Evolutionary conservation across 2,113 vertebrate genomes (phyloP).

Genomic region (Salvelinus sp.): DNA sequence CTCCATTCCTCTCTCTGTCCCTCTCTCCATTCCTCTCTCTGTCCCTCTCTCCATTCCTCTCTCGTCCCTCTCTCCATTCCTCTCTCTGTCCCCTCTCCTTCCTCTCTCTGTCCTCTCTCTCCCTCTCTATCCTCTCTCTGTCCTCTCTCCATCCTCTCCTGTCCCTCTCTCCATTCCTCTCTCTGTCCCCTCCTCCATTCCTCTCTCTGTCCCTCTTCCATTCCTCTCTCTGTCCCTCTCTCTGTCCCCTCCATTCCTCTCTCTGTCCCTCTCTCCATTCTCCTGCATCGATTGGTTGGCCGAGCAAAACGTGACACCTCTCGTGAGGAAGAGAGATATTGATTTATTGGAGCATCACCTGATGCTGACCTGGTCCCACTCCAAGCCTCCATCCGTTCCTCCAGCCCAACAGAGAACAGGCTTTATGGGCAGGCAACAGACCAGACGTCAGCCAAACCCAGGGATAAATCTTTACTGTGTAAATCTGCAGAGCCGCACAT

Average conservation of each 20-base stretch:
- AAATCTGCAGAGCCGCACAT: conserved; percentile 28
- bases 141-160: too few species aligned
- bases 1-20: too few species aligned
- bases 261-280: background rate
- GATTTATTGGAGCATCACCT: background rate
- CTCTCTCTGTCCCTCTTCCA: too few species aligned
- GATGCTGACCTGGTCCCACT: background rate
- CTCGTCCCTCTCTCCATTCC: too few species aligned
- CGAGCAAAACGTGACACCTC: conserved; percentile 15
- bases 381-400: background rate
- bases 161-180: too few species aligned
- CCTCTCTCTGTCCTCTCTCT: too few species aligned
- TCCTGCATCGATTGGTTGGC: conserved; percentile 22
- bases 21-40: too few species aligned
- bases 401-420: background rate
- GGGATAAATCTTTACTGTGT: background rate
- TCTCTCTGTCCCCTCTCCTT: too few species aligned
- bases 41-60: too few species aligned
- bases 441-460: background rate
- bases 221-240: too few species aligned
- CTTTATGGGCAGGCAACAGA: background rate
- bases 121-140: too few species aligned
- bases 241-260: background rate
- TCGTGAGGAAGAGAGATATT: conserved; percentile 1
- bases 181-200: too few species aligned